These are phyloP conservation scores for Calidris pugnax DNA, from an alignment of 2,113 vertebrate species.

Conservation along the genomic window DNA sequence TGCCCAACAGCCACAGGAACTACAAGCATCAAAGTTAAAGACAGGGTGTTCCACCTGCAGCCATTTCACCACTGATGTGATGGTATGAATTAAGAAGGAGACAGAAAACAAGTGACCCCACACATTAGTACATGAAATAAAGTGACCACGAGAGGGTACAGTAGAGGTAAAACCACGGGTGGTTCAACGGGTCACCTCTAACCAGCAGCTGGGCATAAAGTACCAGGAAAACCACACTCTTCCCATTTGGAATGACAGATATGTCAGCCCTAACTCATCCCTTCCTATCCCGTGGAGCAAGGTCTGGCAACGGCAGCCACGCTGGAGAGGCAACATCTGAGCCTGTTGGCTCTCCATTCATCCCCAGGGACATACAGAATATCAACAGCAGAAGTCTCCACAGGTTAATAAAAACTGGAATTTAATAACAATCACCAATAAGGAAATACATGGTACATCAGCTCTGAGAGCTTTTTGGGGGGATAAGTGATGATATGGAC, in stretches of 20 bases:
- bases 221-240: background rate
- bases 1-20: background rate
- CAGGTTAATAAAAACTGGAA: background rate
- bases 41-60: background rate
- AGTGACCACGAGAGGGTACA: background rate
- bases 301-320: background rate
- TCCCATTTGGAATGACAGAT: background rate
- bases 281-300: background rate
- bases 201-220: background rate
- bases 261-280: background rate
- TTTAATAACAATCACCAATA: background rate
- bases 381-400: background rate
- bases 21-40: background rate
- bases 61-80: background rate
- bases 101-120: background rate
- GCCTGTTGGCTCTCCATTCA: background rate
- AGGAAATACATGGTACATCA: background rate
- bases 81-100: background rate
- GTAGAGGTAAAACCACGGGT: background rate
- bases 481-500: background rate
- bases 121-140: background rate
- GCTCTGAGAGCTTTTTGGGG: background rate
- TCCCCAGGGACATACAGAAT: background rate
- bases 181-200: background rate
- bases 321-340: background rate